A percentile compares a stretch with the other conserved stretches of the same genome.
These are phyloP conservation scores for Sebastes oblongus DNA, from an alignment of 2,797 vertebrate genomes.

Conservation along the genomic window DNA sequence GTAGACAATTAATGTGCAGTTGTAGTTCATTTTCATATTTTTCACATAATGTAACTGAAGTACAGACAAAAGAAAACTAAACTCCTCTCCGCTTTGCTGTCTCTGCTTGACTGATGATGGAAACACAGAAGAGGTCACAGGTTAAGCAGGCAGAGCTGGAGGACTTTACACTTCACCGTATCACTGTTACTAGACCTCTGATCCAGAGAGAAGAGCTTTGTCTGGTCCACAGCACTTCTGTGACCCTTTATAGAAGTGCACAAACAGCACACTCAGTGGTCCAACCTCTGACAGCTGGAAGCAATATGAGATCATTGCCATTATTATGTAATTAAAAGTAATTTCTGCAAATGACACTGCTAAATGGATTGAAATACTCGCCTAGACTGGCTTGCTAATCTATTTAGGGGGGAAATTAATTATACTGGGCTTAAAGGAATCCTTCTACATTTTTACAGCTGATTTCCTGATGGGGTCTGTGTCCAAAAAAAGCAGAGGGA, in stretches of 20 bases:
- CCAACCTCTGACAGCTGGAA: conserved; percentile 68
- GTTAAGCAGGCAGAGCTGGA: conserved; percentile 19
- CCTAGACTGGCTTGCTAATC: conserved; percentile 67
- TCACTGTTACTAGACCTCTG: conserved; percentile 34
- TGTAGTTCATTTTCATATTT: not conserved
- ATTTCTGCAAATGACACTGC: conserved; percentile 75
- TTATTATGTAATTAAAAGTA: conserved; percentile 82
- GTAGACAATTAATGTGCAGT: no score
- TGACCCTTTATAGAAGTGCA: conserved; percentile 42
- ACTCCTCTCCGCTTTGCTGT: not conserved
- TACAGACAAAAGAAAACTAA: not conserved
- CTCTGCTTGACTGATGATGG: conserved; percentile 5
- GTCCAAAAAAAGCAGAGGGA: conserved; percentile 50
- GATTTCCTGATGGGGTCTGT: conserved; percentile 62
- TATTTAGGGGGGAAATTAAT: conserved; percentile 75
- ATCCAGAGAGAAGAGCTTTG: conserved; percentile 46
- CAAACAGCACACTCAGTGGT: conserved; percentile 27
- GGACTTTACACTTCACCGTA: conserved; percentile 26
- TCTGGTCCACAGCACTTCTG: conserved; percentile 42
- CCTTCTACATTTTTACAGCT: conserved; percentile 55
- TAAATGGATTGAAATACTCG: conserved; percentile 73
- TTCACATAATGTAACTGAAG: not conserved
- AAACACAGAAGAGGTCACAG: not conserved
- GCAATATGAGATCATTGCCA: conserved; percentile 70
- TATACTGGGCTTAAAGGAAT: conserved; percentile 68